Evolutionary conservation across 1,140 invertebrate genomes (phyloP).

Genomic region (Oryctes rhinoceros): DNA sequence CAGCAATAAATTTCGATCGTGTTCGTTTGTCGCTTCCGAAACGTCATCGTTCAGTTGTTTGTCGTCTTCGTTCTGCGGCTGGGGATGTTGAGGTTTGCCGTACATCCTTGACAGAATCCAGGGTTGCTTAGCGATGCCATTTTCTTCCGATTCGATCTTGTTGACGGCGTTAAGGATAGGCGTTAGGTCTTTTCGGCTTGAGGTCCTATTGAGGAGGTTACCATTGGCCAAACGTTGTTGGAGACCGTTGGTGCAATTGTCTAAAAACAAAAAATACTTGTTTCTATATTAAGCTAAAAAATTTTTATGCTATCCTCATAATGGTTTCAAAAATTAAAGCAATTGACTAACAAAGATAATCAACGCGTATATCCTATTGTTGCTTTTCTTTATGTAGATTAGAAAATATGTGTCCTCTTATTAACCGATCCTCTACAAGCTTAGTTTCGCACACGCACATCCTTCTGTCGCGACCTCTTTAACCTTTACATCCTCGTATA

Average conservation of each 20-base stretch:
- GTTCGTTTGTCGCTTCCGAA: slow-evolving; percentile 66
- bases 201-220: slow-evolving; percentile 56
- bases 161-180: slow-evolving; percentile 68
- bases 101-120: slow-evolving; percentile 66
- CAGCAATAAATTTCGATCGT: slow-evolving; percentile 68
- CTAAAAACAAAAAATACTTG: slow-evolving; percentile 54
- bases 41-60: slow-evolving; percentile 64
- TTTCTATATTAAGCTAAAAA: no score
- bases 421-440: no score
- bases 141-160: slow-evolving; percentile 66
- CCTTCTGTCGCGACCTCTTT: no score
- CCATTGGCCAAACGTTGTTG: slow-evolving; percentile 67
- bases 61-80: slow-evolving; percentile 58
- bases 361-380: neutral
- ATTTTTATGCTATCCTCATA: neutral
- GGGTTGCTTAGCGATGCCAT: slow-evolving; percentile 65
- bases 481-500: neutral
- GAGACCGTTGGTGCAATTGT: slow-evolving; percentile 66
- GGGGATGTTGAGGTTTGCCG: slow-evolving; percentile 50
- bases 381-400: no score
- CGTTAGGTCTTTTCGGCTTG: slow-evolving; percentile 67
- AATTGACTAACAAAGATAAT: neutral
- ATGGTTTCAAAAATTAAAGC: neutral
- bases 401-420: no score
- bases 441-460: no score